phyloP scores from a whole-genome alignment of 2,113 vertebrate genomes.

The Macquaria australasica region DNA sequence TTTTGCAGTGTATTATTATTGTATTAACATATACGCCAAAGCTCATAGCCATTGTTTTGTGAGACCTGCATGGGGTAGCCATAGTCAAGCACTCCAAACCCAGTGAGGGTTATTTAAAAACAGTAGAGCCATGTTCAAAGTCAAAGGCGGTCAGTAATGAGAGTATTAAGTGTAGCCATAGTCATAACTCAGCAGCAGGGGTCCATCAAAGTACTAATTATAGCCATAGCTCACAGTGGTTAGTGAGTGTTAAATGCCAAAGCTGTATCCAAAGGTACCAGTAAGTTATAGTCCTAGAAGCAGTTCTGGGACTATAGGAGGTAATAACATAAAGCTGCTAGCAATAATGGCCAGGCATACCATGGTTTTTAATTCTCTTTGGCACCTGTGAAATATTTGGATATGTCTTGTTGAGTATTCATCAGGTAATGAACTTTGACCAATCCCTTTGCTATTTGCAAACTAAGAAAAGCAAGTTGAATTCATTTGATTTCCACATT shows the following conservation, averaged over 20 bases:
- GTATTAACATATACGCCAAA: constrained; percentile 5
- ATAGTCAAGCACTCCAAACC: neutral
- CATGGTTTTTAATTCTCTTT: constrained; percentile 6
- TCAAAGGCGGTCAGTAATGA: constrained; percentile 35
- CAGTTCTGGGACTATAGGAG: constrained; percentile 12
- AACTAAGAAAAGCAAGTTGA: neutral
- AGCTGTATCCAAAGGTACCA: constrained; percentile 21
- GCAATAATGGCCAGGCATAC: constrained; percentile 5
- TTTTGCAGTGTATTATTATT: neutral
- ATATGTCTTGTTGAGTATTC: neutral
- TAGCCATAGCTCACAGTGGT: constrained; percentile 57
- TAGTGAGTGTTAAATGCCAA: constrained; percentile 37
- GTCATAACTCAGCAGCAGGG: constrained; percentile 54
- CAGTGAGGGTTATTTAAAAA: constrained; percentile 22
- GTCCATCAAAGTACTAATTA: constrained; percentile 56
- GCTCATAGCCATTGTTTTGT: constrained; percentile 12
- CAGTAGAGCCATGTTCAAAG: constrained; percentile 26
- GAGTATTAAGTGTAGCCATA: constrained; percentile 33
- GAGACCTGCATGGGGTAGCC: neutral
- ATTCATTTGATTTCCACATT: neutral
- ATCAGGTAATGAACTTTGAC: neutral
- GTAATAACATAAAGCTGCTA: constrained; percentile 28
- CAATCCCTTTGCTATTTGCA: neutral
- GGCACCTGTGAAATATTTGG: neutral
- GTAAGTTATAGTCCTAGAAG: neutral